These are phyloP conservation scores for Meloe dianella DNA, from an alignment of 2,888 invertebrate species.

Conservation along the genomic window DNA sequence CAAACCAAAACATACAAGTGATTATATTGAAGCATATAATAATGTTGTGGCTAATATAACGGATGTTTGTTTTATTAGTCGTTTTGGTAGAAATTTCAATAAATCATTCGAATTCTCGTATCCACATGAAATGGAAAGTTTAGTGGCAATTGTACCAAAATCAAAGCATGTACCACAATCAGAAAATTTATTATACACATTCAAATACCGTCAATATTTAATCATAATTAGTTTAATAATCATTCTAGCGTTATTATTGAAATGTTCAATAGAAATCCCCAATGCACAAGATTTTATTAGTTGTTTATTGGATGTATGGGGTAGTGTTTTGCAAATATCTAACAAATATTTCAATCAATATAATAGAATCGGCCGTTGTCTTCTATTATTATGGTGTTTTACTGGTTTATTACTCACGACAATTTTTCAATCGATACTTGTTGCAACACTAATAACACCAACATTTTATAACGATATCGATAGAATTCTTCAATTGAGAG, in stretches of 20 bases:
- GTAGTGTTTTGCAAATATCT: constrained; percentile 14
- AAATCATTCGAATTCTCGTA: constrained; percentile 3
- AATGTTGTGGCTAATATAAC: constrained; percentile 3
- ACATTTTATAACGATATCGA: constrained; percentile 14
- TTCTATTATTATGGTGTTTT: neutral
- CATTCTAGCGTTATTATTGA: neutral
- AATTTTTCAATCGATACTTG: neutral
- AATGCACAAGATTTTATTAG: constrained; percentile 17
- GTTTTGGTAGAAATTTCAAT: constrained; percentile 13
- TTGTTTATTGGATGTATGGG: constrained; percentile 11
- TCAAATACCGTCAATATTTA: constrained; percentile 5
- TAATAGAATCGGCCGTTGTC: neutral
- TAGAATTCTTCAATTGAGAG: constrained; percentile 10
- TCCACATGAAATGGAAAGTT: constrained; percentile 11
- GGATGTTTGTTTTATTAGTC: constrained; percentile 25
- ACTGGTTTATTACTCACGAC: constrained; percentile 3
- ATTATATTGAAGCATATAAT: neutral
- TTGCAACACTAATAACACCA: neutral
- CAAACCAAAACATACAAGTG: neutral
- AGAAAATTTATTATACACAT: constrained; percentile 19
- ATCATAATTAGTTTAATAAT: constrained; percentile 1
- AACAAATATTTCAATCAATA: constrained; percentile 15
- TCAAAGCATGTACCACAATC: constrained; percentile 18
- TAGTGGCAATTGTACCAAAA: constrained; percentile 20
- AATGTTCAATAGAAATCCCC: constrained; percentile 15